Conservation (phyloP, 2,113 vertebrate genomes). For the Tinamus guttatus region DNA sequence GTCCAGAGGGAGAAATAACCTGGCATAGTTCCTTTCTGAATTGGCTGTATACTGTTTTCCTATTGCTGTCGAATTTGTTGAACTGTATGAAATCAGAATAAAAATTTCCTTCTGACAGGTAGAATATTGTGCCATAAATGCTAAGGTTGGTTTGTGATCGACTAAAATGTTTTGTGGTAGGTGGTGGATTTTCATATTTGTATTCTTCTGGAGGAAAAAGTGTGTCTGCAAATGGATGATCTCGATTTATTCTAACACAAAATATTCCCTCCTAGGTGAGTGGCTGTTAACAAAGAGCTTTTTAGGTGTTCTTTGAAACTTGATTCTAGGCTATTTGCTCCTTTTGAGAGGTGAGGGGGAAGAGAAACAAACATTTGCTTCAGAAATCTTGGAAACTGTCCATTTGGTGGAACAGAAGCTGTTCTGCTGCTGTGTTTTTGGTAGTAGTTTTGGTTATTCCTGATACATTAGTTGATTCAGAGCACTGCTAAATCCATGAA, state of each 20-base stretch:
- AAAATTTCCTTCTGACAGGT: not conserved
- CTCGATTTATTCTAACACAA: not conserved
- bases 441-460: not conserved
- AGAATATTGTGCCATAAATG: not conserved
- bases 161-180: not conserved
- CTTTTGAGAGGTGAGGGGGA: accelerated
- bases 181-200: not conserved
- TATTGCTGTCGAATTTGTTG: not conserved
- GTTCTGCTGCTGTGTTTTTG: not conserved
- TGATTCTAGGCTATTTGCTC: not conserved
- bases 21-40: not conserved
- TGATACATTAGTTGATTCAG: accelerated
- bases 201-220: not conserved
- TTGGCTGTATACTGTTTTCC: accelerated
- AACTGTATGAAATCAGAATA: not conserved
- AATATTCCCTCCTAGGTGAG: not conserved
- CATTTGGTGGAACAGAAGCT: not conserved
- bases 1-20: accelerated
- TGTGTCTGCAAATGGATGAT: not conserved
- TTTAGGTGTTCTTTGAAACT: not conserved
- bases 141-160: accelerated
- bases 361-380: not conserved
- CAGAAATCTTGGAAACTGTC: not conserved
- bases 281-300: not conserved
- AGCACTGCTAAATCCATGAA: not conserved